Conservation (phyloP, 1,140 invertebrate species). For the Brachionus angularis region DNA sequence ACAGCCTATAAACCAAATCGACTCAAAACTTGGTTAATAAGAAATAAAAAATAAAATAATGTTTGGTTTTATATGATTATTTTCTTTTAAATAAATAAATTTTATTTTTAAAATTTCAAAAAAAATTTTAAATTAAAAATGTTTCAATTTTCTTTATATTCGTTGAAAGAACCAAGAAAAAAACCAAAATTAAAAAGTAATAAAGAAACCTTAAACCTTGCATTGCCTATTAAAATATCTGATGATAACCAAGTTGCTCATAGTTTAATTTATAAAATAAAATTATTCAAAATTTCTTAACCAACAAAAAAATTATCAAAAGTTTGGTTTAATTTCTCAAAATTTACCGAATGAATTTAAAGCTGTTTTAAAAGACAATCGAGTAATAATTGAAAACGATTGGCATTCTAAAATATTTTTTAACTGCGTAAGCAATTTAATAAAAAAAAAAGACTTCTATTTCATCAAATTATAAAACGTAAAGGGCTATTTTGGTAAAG, state of each 20-base stretch:
- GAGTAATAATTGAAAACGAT: slow-evolving; percentile 2
- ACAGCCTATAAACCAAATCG: too few species aligned
- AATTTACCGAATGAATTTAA: not conserved
- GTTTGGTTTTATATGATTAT: too few species aligned
- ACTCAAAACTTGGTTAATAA: too few species aligned
- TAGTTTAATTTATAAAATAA: not conserved
- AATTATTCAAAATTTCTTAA: not conserved
- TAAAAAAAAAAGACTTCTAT: not conserved
- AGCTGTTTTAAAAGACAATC: slow-evolving; percentile 15
- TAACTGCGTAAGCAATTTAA: slow-evolving; percentile 28
- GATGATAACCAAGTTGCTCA: not conserved
- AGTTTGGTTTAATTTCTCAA: slow-evolving; percentile 34
- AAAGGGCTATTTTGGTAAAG: slow-evolving; percentile 39
- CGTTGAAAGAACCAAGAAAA: slow-evolving; percentile 16
- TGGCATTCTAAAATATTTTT: slow-evolving; percentile 12
- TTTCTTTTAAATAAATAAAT: too few species aligned
- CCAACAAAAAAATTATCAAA: not conserved
- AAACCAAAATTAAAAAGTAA: not conserved
- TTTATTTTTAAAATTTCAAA: too few species aligned
- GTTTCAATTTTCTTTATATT: slow-evolving; percentile 9
- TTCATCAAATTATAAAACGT: not conserved
- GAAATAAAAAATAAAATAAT: too few species aligned
- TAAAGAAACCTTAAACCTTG: slow-evolving; percentile 4
- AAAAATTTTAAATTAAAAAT: too few species aligned
- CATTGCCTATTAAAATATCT: slow-evolving; percentile 13